Base-by-base conservation (phyloP, 2,888 invertebrate species). In the Caradrina clavipalpis region DNA sequence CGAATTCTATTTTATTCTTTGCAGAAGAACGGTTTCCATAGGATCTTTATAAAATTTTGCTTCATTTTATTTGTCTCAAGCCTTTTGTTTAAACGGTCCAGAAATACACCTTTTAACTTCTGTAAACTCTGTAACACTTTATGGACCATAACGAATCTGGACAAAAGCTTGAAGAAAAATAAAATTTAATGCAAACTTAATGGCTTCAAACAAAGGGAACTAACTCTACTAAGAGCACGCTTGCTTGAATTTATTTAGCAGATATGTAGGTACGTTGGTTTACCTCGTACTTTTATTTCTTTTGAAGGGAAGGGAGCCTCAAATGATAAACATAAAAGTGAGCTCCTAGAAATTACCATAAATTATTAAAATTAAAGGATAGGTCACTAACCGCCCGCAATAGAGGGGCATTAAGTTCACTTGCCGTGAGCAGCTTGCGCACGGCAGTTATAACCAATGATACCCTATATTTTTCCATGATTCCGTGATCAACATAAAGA, bases 81-180 rank as follows among this genome's bases (percentile, higher is more conserved):
- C 66, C 13, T 58, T 74, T 68, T 69, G 71, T 78, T 65, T 62
- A 58, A 56, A 62, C 21, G 60, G 69, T 49, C 35, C 55, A 26
- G 57, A 79, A 64, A 63, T 49, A 55, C 62, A 55, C 58, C 35
- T 62, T 78, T 81, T 54, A 57, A 66, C 51, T n/a, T 67, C 55
- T 66, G 56, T 64, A 57, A 71, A 63, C 64, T 61, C 47, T 84
- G 58, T 58, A 62, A 49, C 60, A 76, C 76, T 82, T 81, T 77
- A 87, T 81, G 68, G 77, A 47, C 66, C 75, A 78, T 84, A 77
- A 84, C 76, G 73, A 74, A 68, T 53, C 55, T 61, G 56, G 58
- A 82, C 78, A 81, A 83, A 83, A 70, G 59, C 26, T 72, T 78
- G 49, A 68, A 68, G 66, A 70, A 60, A 76, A 67, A 64, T 69